phyloP scores from a whole-genome alignment of 2,113 vertebrate species.

The Aspidoscelis tigris region DNA sequence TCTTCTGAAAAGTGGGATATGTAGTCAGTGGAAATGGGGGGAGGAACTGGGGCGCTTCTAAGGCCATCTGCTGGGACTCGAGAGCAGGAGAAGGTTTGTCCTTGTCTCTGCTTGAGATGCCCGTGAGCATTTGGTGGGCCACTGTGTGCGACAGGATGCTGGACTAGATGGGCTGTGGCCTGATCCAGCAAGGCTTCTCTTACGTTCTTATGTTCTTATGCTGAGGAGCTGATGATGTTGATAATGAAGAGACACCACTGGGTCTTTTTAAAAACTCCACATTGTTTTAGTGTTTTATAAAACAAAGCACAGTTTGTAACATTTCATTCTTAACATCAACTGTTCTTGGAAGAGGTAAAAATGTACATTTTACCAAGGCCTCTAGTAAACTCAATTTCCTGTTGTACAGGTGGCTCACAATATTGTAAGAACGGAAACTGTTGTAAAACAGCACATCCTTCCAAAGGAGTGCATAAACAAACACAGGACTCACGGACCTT shows the following conservation, averaged over 20 bases:
- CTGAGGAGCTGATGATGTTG: not conserved
- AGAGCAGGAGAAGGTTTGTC: too few relatives aligned
- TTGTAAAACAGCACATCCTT: constrained; percentile 46
- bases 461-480: constrained; percentile 37
- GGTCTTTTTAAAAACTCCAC: too few relatives aligned
- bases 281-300: not conserved
- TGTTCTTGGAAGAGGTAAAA: constrained; percentile 15
- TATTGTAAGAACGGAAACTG: constrained; percentile 45
- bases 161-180: too few relatives aligned
- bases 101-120: too few relatives aligned
- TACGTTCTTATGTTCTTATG: too few relatives aligned
- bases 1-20: too few relatives aligned
- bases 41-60: too few relatives aligned
- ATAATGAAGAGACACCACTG: not conserved
- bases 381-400: not conserved
- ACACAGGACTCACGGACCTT: not conserved
- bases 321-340: constrained; percentile 27
- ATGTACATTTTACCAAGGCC: constrained; percentile 32
- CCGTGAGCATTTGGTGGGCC: too few relatives aligned
- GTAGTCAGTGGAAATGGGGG: too few relatives aligned
- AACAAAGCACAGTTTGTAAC: not conserved
- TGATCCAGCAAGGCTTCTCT: too few relatives aligned
- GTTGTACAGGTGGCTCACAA: constrained; percentile 45
- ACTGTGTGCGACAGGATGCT: too few relatives aligned
- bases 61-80: too few relatives aligned